Percentiles rank a stretch among this genome's conserved stretches.
These are phyloP conservation scores for Andrena hattorfiana DNA, from an alignment of 2,888 invertebrate genomes.

Conservation along the genomic window DNA sequence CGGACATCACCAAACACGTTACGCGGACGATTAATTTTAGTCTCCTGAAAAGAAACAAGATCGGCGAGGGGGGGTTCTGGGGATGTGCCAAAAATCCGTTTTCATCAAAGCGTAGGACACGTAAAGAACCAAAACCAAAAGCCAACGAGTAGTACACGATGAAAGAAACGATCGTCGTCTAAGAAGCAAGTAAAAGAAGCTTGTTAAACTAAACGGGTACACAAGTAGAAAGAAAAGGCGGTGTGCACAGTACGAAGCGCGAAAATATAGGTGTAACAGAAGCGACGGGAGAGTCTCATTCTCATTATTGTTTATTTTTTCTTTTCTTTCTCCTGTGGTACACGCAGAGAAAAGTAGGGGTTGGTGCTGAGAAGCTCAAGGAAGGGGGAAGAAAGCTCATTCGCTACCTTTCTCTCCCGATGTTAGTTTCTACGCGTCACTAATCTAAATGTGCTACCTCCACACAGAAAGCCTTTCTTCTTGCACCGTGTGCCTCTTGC, in stretches of 20 bases:
- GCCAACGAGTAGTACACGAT: slow-evolving; percentile 49
- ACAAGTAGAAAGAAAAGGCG: neutral
- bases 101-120: slow-evolving; percentile 76
- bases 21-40: slow-evolving; percentile 70
- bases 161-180: slow-evolving; percentile 29
- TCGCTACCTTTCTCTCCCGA: slow-evolving; percentile 67
- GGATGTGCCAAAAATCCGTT: slow-evolving; percentile 79
- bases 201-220: slow-evolving; percentile 5
- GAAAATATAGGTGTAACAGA: slow-evolving; percentile 42
- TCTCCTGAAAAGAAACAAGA: slow-evolving; percentile 79
- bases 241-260: slow-evolving; percentile 47
- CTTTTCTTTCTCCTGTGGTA: slow-evolving; percentile 9
- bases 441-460: slow-evolving; percentile 74
- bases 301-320: neutral
- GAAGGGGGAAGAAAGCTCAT: slow-evolving; percentile 71
- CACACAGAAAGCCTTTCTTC: slow-evolving; percentile 66
- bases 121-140: slow-evolving; percentile 67
- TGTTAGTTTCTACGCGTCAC: slow-evolving; percentile 72
- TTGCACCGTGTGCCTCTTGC: slow-evolving; percentile 64
- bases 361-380: slow-evolving; percentile 72
- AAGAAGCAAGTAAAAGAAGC: slow-evolving; percentile 43
- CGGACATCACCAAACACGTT: slow-evolving; percentile 82
- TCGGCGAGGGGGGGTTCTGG: slow-evolving; percentile 58
- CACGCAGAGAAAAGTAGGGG: slow-evolving; percentile 19
- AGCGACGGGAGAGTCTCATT: slow-evolving; percentile 45